Evolutionary conservation across 2,888 invertebrate genomes (phyloP).

Genomic region (Ichneumon xanthorius): DNA sequence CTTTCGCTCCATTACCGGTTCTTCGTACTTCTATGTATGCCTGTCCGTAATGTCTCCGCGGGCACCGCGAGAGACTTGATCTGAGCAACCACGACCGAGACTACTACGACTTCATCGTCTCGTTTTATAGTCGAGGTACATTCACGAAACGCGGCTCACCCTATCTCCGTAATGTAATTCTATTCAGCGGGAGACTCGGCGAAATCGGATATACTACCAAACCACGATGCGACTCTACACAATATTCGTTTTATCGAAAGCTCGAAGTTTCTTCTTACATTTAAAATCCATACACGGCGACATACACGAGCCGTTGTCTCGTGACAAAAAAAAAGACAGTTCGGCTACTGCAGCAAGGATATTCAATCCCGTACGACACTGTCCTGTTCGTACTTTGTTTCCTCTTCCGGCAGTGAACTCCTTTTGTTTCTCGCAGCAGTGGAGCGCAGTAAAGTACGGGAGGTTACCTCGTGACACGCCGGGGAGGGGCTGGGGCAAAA

Average conservation of each 20-base stretch:
- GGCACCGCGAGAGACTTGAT: slow-evolving; percentile 7
- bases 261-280: slow-evolving; percentile 13
- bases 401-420: not conserved
- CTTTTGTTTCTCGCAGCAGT: not conserved
- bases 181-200: not conserved
- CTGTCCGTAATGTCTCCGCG: not conserved
- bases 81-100: not conserved
- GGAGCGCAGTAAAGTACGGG: not conserved
- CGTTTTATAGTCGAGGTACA: slow-evolving; percentile 1
- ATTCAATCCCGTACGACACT: slow-evolving; percentile 11
- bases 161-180: slow-evolving; percentile 2
- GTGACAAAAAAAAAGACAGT: slow-evolving; percentile 7
- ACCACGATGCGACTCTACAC: not conserved
- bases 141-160: not conserved
- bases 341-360: slow-evolving; percentile 10
- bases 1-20: slow-evolving; percentile 35
- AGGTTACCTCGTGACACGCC: not conserved
- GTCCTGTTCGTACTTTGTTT: slow-evolving; percentile 32
- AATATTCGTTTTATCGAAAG: slow-evolving; percentile 32
- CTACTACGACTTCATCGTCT: slow-evolving; percentile 8
- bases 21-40: not conserved
- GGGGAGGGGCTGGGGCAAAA: not conserved
- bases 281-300: slow-evolving; percentile 6
- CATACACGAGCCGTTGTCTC: not conserved
- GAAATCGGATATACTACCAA: not conserved